These are phyloP conservation scores for Tortricodes alternella DNA, from an alignment of 2,888 invertebrate genomes.

Conservation along the genomic window DNA sequence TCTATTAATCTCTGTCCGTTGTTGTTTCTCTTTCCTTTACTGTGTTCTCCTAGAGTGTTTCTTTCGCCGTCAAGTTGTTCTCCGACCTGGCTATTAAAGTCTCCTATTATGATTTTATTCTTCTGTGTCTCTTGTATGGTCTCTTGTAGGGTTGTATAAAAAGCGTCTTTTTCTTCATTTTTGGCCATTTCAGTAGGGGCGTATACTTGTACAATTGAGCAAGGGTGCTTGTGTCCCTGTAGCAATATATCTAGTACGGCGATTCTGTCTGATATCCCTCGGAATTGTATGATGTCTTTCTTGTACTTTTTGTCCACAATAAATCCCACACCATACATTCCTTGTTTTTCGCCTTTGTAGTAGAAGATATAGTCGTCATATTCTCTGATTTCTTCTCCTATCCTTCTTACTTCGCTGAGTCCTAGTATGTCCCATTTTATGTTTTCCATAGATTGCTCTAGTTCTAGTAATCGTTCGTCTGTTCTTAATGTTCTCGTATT, in stretches of 20 bases:
- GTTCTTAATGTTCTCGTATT: conserved; percentile 8
- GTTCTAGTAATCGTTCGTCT: conserved; percentile 21
- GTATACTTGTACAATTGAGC: conserved; percentile 17
- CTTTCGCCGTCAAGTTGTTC: background rate
- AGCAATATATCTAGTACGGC: conserved; percentile 13
- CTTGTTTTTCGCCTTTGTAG: conserved; percentile 13
- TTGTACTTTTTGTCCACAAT: background rate
- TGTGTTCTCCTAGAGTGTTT: background rate
- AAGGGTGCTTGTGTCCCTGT: background rate
- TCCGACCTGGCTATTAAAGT: no score
- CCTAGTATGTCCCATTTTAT: conserved; percentile 35
- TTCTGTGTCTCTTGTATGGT: no score
- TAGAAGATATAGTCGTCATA: conserved; percentile 29
- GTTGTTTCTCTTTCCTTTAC: background rate
- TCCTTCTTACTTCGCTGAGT: conserved; percentile 34
- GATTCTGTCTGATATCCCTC: conserved; percentile 21
- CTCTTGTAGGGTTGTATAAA: conserved; percentile 29
- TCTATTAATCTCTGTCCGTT: background rate
- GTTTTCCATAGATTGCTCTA: conserved; percentile 23
- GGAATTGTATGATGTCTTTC: conserved; percentile 10
- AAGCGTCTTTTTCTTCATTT: conserved; percentile 27
- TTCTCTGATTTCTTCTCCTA: conserved; percentile 30
- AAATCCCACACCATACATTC: conserved; percentile 23
- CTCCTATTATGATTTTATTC: no score
- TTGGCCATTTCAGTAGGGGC: conserved; percentile 29